Evolutionary conservation across 2,113 vertebrate genomes (phyloP).

Genomic region (Ochotona princeps): DNA sequence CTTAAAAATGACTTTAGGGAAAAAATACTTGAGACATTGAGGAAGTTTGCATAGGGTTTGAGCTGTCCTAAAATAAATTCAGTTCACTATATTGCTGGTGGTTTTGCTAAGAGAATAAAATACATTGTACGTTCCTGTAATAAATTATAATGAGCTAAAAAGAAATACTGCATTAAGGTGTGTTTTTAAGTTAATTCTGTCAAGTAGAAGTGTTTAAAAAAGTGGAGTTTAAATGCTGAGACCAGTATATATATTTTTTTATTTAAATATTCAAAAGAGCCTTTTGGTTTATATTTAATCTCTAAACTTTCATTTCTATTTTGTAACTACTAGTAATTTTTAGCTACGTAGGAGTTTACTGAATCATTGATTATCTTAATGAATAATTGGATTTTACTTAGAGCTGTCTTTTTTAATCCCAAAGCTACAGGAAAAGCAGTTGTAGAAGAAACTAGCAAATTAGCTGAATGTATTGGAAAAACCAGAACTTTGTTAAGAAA

Average conservation of each 20-base stretch:
- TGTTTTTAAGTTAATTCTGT: constrained; percentile 22
- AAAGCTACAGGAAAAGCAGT: constrained; percentile 95
- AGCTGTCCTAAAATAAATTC: neutral
- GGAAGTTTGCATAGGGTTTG: neutral
- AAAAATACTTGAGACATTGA: constrained; percentile 46
- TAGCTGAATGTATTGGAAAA: constrained; percentile 98
- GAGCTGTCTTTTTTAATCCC: constrained; percentile 59
- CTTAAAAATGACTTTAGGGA: constrained; percentile 23
- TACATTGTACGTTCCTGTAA: neutral
- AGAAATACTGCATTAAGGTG: neutral
- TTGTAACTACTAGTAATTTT: constrained; percentile 7
- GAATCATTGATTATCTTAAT: constrained; percentile 40
- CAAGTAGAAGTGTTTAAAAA: constrained; percentile 27
- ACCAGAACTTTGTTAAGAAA: constrained; percentile 97
- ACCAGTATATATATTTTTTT: neutral
- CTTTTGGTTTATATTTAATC: neutral
- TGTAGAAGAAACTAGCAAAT: constrained; percentile 98
- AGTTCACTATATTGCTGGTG: neutral
- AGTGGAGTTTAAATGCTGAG: constrained; percentile 22
- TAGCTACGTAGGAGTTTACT: constrained; percentile 24
- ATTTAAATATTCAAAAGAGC: constrained; percentile 14
- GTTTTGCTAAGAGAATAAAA: constrained; percentile 49
- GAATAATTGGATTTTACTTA: constrained; percentile 23
- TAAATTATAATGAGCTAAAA: neutral
- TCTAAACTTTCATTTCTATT: neutral